A percentile compares a stretch with the other conserved stretches of the same genome.
phyloP scores from a whole-genome alignment of 2,797 vertebrate genomes.

The Ispidina lecontei region DNA sequence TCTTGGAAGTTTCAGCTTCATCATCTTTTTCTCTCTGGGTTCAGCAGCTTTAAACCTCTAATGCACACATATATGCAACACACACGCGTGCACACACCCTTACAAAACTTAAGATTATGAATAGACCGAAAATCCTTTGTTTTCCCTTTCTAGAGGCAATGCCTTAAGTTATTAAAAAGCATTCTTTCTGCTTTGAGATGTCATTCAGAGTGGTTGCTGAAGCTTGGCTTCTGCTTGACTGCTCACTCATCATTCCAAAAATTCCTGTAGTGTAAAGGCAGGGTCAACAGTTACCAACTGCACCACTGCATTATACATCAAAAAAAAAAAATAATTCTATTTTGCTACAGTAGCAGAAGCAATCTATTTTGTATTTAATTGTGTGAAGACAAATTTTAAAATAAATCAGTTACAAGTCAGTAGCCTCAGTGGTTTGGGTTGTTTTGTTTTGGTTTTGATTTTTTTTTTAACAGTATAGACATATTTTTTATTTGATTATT shows the following conservation, averaged over 20 bases:
- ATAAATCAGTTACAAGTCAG: neutral
- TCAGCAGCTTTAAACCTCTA: neutral
- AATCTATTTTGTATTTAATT: neutral
- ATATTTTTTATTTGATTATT: neutral
- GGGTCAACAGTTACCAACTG: neutral
- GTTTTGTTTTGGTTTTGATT: no score
- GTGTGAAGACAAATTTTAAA: neutral
- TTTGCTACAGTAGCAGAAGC: neutral
- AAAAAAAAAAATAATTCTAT: neutral
- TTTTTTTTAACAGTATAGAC: neutral
- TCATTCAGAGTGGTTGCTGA: neutral
- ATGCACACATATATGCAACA: neutral
- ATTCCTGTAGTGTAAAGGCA: neutral
- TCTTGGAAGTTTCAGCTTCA: neutral
- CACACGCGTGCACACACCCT: neutral
- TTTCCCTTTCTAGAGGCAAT: neutral
- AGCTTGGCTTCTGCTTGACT: conserved; percentile 1
- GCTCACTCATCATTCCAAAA: neutral
- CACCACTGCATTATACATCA: neutral
- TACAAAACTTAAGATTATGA: neutral
- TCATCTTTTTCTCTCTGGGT: neutral
- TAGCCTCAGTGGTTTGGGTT: neutral
- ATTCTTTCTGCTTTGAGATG: neutral
- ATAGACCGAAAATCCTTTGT: neutral
- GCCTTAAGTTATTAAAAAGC: neutral